Evolutionary conservation across 2,113 vertebrate genomes (phyloP).

Genomic region (Trachemys scripta): DNA sequence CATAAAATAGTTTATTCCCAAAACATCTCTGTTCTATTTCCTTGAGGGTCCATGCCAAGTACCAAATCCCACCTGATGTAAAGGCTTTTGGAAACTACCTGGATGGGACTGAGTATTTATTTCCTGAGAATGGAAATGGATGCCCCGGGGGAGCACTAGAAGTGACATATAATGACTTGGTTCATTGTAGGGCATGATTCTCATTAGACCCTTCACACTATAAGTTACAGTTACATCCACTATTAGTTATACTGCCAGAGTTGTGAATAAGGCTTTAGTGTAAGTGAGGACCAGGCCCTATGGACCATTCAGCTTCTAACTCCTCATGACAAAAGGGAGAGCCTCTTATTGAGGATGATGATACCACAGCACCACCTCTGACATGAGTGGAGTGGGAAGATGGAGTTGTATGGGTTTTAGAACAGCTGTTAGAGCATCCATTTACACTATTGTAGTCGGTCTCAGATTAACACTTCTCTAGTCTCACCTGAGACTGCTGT

Average conservation of each 20-base stretch:
- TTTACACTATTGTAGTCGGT: constrained; percentile 34
- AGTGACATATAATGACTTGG: background rate
- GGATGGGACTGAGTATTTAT: background rate
- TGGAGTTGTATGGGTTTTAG: constrained; percentile 6
- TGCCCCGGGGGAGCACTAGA: background rate
- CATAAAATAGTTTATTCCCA: background rate
- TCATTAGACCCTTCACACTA: background rate
- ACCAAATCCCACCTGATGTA: background rate
- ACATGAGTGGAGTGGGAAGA: constrained; percentile 25
- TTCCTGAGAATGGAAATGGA: background rate
- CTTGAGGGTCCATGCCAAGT: background rate
- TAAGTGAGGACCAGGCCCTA: background rate
- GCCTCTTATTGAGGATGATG: background rate
- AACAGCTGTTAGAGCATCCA: constrained; percentile 39
- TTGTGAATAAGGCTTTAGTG: background rate
- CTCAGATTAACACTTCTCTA: constrained; percentile 67
- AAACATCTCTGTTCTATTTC: background rate
- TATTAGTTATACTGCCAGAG: background rate
- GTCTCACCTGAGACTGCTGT: constrained; percentile 59
- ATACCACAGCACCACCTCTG: background rate
- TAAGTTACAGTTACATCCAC: background rate
- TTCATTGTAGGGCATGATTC: background rate
- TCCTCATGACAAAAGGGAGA: background rate
- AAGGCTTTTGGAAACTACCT: background rate
- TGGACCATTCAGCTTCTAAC: background rate